Evolutionary conservation across 2,797 vertebrate species (phyloP).

Genomic region (Trichosurus vulpecula): DNA sequence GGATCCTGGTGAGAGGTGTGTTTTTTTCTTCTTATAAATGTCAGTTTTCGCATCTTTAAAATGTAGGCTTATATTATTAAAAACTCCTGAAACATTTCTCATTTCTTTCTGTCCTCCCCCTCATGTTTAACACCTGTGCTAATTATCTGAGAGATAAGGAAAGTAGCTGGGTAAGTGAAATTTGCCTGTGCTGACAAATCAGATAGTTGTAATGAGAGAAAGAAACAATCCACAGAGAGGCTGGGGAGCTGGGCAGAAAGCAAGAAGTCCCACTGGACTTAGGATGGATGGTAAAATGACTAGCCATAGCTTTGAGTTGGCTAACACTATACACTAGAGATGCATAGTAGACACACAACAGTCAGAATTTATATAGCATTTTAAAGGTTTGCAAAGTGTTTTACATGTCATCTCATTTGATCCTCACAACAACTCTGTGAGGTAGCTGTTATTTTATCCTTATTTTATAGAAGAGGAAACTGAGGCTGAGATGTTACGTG

Average conservation of each 20-base stretch:
- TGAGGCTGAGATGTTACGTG: not conserved
- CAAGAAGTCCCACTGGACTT: conserved; percentile 52
- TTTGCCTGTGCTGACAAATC: conserved; percentile 60
- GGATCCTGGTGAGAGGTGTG: conserved; percentile 16
- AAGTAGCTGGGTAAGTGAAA: conserved; percentile 44
- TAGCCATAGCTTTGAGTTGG: conserved; percentile 35
- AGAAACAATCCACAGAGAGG: conserved; percentile 24
- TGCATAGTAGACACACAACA: not conserved
- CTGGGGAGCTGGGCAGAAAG: conserved; percentile 10
- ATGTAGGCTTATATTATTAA: conserved; percentile 46
- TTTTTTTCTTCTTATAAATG: conserved; percentile 35
- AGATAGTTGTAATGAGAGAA: conserved; percentile 20
- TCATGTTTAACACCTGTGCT: conserved; percentile 62
- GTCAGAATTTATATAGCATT: not conserved
- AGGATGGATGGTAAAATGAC: conserved; percentile 64
- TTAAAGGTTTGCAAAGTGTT: not conserved
- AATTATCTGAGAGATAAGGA: conserved; percentile 52
- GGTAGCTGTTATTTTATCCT: not conserved
- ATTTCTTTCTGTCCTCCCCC: conserved; percentile 36
- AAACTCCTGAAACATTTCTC: conserved; percentile 49
- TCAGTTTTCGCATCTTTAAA: conserved; percentile 48
- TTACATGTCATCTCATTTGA: not conserved
- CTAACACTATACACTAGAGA: not conserved
- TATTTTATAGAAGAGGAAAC: not conserved
- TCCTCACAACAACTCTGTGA: not conserved